phyloP scores from a whole-genome alignment of 2,797 vertebrate genomes.

The Ibycter americanus region DNA sequence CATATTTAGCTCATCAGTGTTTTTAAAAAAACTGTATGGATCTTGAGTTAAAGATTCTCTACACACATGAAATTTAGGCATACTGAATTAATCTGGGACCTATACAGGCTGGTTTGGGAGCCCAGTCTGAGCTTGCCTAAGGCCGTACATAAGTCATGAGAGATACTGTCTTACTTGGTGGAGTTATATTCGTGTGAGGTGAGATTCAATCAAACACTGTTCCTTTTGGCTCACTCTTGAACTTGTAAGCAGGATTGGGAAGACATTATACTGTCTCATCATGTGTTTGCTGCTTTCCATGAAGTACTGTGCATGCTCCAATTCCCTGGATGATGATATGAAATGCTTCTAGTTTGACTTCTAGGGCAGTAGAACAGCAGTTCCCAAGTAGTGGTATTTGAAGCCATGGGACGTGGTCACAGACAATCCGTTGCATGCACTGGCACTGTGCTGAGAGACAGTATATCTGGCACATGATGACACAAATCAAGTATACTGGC shows the following conservation, averaged over 20 bases:
- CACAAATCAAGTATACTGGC: neutral
- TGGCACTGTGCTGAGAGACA: neutral
- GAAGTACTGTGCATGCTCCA: neutral
- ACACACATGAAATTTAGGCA: neutral
- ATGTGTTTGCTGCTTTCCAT: neutral
- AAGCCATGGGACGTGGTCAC: neutral
- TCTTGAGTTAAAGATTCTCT: neutral
- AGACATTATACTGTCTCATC: neutral
- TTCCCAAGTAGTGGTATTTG: neutral
- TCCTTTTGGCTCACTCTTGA: neutral
- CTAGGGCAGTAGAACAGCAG: neutral
- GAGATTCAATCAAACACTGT: neutral
- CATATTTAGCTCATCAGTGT: neutral
- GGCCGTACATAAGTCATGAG: neutral
- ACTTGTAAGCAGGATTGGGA: neutral
- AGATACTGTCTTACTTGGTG: neutral
- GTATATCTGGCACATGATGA: neutral
- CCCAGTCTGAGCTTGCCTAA: neutral
- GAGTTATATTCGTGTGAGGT: neutral
- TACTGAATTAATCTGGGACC: neutral
- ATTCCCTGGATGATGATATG: rapidly evolving
- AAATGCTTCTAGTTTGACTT: neutral
- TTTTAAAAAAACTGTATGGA: neutral
- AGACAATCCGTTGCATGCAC: neutral
- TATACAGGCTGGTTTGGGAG: neutral